Evolutionary conservation across 2,113 vertebrate species (phyloP).

Genomic region (Chloebia gouldiae): DNA sequence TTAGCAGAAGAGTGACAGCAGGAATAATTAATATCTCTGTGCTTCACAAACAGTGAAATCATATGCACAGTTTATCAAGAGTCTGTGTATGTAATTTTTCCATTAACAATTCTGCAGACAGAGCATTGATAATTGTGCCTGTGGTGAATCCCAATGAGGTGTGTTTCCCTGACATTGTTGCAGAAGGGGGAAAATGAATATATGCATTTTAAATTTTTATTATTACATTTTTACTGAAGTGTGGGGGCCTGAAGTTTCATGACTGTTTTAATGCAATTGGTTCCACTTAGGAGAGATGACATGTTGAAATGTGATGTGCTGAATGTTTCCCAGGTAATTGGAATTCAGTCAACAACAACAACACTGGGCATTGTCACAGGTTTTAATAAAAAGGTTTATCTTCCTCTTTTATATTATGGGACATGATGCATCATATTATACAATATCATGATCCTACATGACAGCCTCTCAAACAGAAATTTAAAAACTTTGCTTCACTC

Average conservation of each 20-base stretch:
- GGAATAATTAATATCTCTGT: conserved; percentile 30
- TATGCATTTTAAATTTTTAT: conserved; percentile 69
- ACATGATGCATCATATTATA: conserved; percentile 11
- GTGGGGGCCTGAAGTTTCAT: conserved; percentile 47
- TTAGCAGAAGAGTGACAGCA: conserved; percentile 16
- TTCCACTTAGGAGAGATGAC: conserved; percentile 65
- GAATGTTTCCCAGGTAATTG: conserved; percentile 64
- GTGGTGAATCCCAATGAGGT: conserved; percentile 55
- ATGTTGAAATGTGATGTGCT: conserved; percentile 56
- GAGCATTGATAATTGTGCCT: conserved; percentile 64
- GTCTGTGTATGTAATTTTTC: conserved; percentile 66
- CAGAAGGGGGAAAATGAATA: conserved; percentile 63
- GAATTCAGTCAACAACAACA: conserved; percentile 64
- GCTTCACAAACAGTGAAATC: conserved; percentile 62
- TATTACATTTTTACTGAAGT: conserved; percentile 65
- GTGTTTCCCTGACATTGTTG: conserved; percentile 39
- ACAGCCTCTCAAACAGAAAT: conserved; percentile 33
- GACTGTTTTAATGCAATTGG: conserved; percentile 68
- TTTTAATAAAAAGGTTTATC: conserved; percentile 46
- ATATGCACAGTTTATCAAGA: conserved; percentile 57
- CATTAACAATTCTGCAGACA: conserved; percentile 66
- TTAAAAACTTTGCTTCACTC: conserved; percentile 36
- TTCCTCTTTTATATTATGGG: not conserved
- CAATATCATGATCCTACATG: conserved; percentile 3
- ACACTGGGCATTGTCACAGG: conserved; percentile 36